Evolutionary conservation across 2,113 vertebrate species (phyloP).

Genomic region (Callipepla squamata): DNA sequence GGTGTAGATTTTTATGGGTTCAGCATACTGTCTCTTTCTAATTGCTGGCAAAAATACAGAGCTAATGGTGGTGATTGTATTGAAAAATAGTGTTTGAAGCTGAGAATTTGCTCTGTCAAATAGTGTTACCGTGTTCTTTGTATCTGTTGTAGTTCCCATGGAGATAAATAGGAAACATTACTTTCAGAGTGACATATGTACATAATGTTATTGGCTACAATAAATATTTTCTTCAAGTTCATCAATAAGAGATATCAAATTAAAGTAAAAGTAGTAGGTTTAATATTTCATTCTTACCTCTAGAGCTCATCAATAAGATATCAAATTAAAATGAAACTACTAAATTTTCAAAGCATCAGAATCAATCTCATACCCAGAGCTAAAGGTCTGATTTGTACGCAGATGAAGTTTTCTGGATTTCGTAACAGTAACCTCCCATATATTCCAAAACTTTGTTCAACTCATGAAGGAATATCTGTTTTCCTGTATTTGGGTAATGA

Average conservation of each 20-base stretch:
- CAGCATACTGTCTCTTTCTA: no score
- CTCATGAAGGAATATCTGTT: slow-evolving; percentile 21
- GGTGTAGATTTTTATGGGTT: no score
- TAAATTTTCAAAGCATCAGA: neutral
- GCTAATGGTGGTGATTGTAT: no score
- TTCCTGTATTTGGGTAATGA: slow-evolving; percentile 18
- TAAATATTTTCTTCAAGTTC: neutral
- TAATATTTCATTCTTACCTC: neutral
- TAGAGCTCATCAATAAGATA: neutral
- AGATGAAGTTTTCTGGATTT: neutral
- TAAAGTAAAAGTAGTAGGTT: neutral
- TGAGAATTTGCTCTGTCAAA: no score
- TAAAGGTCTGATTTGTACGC: slow-evolving; percentile 4
- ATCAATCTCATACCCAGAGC: neutral
- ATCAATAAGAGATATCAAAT: neutral
- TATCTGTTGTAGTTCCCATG: no score
- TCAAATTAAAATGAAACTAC: no score
- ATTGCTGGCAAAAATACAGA: no score
- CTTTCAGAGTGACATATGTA: neutral
- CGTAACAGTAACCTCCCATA: neutral
- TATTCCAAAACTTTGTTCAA: slow-evolving; percentile 30
- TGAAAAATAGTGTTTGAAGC: no score
- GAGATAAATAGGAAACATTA: no score
- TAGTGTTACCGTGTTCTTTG: no score
- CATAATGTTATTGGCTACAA: neutral